These are phyloP conservation scores for Elysia crispata DNA, from an alignment of 2,888 invertebrate species.

Conservation along the genomic window DNA sequence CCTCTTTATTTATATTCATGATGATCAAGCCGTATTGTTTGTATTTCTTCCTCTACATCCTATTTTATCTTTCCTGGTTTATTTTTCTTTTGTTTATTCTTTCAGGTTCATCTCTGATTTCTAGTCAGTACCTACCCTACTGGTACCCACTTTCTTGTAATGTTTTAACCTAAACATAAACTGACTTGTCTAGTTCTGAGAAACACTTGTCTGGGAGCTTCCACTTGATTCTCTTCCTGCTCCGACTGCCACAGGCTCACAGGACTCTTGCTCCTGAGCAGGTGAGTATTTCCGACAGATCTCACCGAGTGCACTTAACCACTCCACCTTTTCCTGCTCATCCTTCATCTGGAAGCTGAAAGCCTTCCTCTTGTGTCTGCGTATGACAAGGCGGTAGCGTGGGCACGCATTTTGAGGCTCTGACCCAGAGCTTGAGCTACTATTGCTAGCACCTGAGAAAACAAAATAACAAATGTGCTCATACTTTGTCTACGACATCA, in stretches of 20 bases:
- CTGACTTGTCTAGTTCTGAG: not conserved
- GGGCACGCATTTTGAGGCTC: constrained; percentile 42
- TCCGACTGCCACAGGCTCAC: not conserved
- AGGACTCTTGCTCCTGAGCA: not conserved
- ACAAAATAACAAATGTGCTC: no score
- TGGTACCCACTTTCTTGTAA: no score
- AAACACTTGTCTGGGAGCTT: not conserved
- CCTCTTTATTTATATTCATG: no score
- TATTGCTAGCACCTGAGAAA: constrained; percentile 11
- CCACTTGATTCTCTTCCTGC: not conserved
- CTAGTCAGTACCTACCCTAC: not conserved
- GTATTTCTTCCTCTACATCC: no score
- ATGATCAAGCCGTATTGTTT: no score
- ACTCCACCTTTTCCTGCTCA: constrained; percentile 66
- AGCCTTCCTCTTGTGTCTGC: constrained; percentile 59
- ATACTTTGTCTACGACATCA: no score
- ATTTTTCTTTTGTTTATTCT: no score
- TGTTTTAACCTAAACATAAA: no score
- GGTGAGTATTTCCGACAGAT: constrained; percentile 21
- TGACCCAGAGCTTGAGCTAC: constrained; percentile 2
- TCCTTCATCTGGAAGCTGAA: constrained; percentile 67
- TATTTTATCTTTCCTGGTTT: no score
- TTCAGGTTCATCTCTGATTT: not conserved
- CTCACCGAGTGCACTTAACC: constrained; percentile 56
- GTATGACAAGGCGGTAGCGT: constrained; percentile 58